phyloP scores from a whole-genome alignment of 2,888 invertebrate genomes.

The Tanytarsus gracilentus region DNA sequence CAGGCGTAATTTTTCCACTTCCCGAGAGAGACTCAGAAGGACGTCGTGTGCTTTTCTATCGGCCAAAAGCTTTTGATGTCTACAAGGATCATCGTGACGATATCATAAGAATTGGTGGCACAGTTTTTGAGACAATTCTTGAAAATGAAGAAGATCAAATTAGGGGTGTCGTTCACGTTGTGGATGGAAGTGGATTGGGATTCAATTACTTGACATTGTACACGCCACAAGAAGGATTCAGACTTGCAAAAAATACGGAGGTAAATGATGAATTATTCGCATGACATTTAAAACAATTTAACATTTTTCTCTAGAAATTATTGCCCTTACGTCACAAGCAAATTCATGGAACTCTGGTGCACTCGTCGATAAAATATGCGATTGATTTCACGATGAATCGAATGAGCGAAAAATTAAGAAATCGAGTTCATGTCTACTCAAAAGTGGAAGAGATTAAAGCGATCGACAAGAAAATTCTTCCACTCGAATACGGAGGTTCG shows the following conservation, averaged over 20 bases:
- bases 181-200: slow-evolving; percentile 64
- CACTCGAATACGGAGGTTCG: slow-evolving; percentile 72
- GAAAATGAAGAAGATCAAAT: slow-evolving; percentile 76
- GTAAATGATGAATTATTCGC: no score
- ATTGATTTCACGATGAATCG: slow-evolving; percentile 67
- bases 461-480: slow-evolving; percentile 57
- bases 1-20: slow-evolving; percentile 42
- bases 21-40: slow-evolving; percentile 51
- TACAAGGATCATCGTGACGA: slow-evolving; percentile 53
- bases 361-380: slow-evolving; percentile 64
- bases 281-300: slow-evolving; percentile 63
- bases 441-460: slow-evolving; percentile 46
- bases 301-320: slow-evolving; percentile 66
- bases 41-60: slow-evolving; percentile 64
- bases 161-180: slow-evolving; percentile 62
- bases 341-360: slow-evolving; percentile 64
- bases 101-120: slow-evolving; percentile 67
- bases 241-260: slow-evolving; percentile 74
- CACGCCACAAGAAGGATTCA: slow-evolving; percentile 66
- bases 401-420: slow-evolving; percentile 67
- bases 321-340: slow-evolving; percentile 72
- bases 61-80: slow-evolving; percentile 39
- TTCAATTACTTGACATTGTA: slow-evolving; percentile 67
- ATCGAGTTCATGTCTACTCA: slow-evolving; percentile 58
- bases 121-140: slow-evolving; percentile 67